These are phyloP conservation scores for Tenthredo amoena DNA, from an alignment of 2,888 invertebrate genomes.

Conservation along the genomic window DNA sequence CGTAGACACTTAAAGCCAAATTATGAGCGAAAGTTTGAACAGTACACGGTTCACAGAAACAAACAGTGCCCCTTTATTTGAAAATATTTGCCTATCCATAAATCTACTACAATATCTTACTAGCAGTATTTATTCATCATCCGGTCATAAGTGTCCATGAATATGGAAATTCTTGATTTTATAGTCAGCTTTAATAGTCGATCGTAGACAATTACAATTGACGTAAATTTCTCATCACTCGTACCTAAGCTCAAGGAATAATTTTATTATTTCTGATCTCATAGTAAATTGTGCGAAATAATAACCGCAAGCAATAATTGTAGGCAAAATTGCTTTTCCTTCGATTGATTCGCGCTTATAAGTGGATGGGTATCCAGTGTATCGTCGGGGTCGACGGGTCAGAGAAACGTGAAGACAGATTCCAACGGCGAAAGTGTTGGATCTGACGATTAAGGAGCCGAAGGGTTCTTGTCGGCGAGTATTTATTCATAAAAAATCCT, in stretches of 20 bases:
- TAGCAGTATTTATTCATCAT: background rate
- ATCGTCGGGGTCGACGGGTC: background rate
- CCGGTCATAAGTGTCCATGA: background rate
- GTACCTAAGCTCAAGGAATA: background rate
- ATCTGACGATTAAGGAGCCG: slow-evolving; percentile 20
- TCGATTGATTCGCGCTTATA: background rate
- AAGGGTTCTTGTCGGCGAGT: background rate
- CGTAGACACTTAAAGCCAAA: background rate
- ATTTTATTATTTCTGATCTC: background rate
- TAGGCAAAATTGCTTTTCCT: background rate
- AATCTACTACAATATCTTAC: background rate
- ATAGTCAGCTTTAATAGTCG: background rate
- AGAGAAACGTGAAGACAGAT: slow-evolving; percentile 9
- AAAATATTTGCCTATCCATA: background rate
- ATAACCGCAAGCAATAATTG: background rate
- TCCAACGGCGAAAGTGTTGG: slow-evolving; percentile 33
- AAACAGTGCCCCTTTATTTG: background rate
- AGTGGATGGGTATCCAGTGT: background rate
- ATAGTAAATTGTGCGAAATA: background rate
- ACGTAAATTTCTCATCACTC: background rate
- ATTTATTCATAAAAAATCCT: background rate
- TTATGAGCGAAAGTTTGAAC: slow-evolving; percentile 24
- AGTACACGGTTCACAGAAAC: background rate
- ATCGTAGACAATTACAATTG: background rate
- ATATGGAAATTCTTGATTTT: background rate